phyloP scores from a whole-genome alignment of 2,888 invertebrate genomes.

The Tiliacea citrago region DNA sequence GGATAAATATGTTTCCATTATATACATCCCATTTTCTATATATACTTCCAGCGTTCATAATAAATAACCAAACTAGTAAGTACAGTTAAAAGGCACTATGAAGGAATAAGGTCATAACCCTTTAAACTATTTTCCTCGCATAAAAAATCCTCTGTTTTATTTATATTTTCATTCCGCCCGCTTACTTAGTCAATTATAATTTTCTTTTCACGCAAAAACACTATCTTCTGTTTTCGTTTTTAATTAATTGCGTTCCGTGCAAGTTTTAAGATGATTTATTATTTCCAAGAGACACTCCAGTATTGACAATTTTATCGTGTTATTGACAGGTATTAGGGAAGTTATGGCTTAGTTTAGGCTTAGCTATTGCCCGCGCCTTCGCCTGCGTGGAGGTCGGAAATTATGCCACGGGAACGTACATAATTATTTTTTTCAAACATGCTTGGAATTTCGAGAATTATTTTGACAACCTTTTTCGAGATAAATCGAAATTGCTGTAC shows the following conservation, averaged over 20 bases:
- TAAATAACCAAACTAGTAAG: constrained; percentile 2
- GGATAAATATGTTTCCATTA: too few relatives aligned
- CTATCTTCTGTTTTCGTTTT: constrained; percentile 40
- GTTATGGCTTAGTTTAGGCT: background rate
- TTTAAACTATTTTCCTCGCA: constrained; percentile 22
- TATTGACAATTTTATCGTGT: constrained; percentile 24
- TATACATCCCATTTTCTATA: too few relatives aligned
- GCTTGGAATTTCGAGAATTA: too few relatives aligned
- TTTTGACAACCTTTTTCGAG: too few relatives aligned
- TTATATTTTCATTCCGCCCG: constrained; percentile 40
- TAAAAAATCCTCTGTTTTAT: constrained; percentile 38
- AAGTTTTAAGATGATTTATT: constrained; percentile 40
- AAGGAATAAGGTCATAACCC: constrained; percentile 4
- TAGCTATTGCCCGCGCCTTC: too few relatives aligned
- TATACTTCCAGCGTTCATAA: background rate
- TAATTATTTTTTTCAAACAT: too few relatives aligned
- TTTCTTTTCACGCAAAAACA: constrained; percentile 44
- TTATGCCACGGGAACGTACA: too few relatives aligned
- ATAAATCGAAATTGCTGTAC: too few relatives aligned
- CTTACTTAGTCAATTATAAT: constrained; percentile 50
- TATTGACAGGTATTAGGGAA: constrained; percentile 12
- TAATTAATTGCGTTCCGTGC: constrained; percentile 49
- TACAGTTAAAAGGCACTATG: background rate
- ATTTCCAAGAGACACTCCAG: background rate
- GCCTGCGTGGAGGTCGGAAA: too few relatives aligned